Evolutionary conservation across 2,113 vertebrate genomes (phyloP).

Genomic region (Amphiprion ocellaris): DNA sequence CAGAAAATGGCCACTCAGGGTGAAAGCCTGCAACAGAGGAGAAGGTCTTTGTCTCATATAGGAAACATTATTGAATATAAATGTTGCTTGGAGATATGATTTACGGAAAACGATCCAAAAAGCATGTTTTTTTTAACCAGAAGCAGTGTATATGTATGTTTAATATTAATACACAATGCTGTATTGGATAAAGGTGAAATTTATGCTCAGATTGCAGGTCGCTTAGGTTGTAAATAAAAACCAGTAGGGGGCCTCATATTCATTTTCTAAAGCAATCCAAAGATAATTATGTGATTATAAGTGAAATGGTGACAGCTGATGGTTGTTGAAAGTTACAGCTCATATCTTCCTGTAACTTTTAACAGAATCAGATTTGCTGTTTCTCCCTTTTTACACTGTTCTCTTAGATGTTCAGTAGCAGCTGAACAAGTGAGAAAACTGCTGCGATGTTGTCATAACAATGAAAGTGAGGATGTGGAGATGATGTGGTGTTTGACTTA

Average conservation of each 20-base stretch:
- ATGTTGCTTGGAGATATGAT: background rate
- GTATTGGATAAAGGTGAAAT: conserved; percentile 11
- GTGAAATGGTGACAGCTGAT: too few relatives aligned
- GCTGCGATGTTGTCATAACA: too few relatives aligned
- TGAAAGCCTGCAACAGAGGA: background rate
- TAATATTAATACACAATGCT: background rate
- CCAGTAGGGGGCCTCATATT: background rate
- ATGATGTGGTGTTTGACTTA: too few relatives aligned
- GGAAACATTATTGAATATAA: conserved; percentile 26
- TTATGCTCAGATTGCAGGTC: background rate
- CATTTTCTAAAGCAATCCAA: background rate
- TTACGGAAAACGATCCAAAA: conserved; percentile 4
- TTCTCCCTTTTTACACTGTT: too few relatives aligned
- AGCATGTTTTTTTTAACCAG: background rate
- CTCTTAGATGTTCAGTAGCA: too few relatives aligned
- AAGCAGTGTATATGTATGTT: conserved; percentile 5
- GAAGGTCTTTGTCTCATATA: background rate
- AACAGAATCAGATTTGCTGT: too few relatives aligned
- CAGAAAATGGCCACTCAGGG: conserved; percentile 34
- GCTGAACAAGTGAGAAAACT: too few relatives aligned
- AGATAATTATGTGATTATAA: too few relatives aligned
- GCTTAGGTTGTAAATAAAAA: conserved; percentile 9
- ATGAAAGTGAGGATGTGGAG: too few relatives aligned
- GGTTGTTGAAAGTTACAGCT: too few relatives aligned
- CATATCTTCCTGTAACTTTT: too few relatives aligned